Conservation (phyloP, 2,888 invertebrate genomes). For the Ectobius pallidus region DNA sequence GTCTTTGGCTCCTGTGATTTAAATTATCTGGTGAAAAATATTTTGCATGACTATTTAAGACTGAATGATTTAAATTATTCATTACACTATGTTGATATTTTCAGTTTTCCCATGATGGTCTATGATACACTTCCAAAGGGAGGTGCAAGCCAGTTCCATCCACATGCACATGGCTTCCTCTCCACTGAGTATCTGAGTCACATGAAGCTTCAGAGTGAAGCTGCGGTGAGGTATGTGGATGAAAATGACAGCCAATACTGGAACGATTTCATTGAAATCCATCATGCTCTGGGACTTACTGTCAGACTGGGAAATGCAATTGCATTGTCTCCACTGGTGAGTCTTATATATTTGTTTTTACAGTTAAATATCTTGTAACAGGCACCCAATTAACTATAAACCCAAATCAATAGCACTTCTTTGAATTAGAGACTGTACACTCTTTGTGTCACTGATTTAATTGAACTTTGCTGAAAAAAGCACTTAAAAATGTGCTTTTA, state of each 20-base stretch:
- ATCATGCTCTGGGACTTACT: conserved; percentile 52
- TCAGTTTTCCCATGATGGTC: conserved; percentile 52
- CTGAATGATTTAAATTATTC: too few species aligned
- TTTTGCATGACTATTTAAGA: too few species aligned
- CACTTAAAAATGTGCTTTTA: too few species aligned
- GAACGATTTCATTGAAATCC: conserved; percentile 51
- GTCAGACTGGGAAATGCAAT: conserved; percentile 50
- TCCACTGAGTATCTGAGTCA: conserved; percentile 52
- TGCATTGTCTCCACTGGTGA: conserved; percentile 52
- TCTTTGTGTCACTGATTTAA: too few species aligned
- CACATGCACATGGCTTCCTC: conserved; percentile 55
- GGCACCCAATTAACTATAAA: too few species aligned
- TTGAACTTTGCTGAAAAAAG: too few species aligned
- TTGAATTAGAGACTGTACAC: too few species aligned
- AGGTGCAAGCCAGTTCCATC: conserved; percentile 58
- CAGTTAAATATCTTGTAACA: too few species aligned
- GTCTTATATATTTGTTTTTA: conserved; percentile 26
- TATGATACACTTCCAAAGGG: conserved; percentile 57
- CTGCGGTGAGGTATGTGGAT: conserved; percentile 50
- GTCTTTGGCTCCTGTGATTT: too few species aligned
- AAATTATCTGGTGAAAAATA: too few species aligned
- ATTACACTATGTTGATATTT: too few species aligned
- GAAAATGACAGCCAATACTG: conserved; percentile 51
- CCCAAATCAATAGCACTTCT: too few species aligned
- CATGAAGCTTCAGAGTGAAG: conserved; percentile 51